phyloP scores from a whole-genome alignment of 2,113 vertebrate genomes.

The Phodopus roborovskii region DNA sequence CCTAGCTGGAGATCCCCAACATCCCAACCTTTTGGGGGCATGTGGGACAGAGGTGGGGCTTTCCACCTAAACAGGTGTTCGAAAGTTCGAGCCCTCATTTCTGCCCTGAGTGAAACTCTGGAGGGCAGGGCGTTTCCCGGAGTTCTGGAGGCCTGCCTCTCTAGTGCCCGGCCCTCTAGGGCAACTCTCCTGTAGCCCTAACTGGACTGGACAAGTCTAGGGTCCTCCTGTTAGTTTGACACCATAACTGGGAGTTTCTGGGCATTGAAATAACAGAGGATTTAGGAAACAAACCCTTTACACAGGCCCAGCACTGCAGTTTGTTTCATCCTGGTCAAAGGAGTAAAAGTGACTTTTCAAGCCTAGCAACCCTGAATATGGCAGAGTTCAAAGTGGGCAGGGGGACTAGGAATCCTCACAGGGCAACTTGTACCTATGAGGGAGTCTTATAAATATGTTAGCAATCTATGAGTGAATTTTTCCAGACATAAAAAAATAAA shows the following conservation, averaged over 20 bases:
- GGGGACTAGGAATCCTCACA: neutral
- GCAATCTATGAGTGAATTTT: neutral
- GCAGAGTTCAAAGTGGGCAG: neutral
- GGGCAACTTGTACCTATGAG: no score
- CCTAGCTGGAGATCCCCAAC: no score
- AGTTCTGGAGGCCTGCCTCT: no score
- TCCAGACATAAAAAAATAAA: neutral
- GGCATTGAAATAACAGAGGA: neutral
- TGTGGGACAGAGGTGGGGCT: no score
- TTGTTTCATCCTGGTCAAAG: neutral
- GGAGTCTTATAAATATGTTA: neutral
- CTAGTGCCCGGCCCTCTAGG: no score
- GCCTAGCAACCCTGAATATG: neutral
- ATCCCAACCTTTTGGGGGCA: no score
- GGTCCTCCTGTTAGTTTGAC: neutral
- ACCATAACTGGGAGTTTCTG: neutral
- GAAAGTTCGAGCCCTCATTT: neutral
- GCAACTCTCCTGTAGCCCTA: neutral
- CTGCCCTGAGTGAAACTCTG: neutral
- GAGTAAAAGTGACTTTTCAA: neutral
- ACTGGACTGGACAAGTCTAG: no score
- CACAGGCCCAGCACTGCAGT: neutral
- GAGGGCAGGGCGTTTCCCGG: rapidly evolving
- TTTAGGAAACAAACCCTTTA: neutral
- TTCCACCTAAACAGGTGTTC: no score